Evolutionary conservation across 2,888 invertebrate genomes (phyloP), one percentile per base, ranked within the genome.

Genomic region (Nomada goodeniana): DNA sequence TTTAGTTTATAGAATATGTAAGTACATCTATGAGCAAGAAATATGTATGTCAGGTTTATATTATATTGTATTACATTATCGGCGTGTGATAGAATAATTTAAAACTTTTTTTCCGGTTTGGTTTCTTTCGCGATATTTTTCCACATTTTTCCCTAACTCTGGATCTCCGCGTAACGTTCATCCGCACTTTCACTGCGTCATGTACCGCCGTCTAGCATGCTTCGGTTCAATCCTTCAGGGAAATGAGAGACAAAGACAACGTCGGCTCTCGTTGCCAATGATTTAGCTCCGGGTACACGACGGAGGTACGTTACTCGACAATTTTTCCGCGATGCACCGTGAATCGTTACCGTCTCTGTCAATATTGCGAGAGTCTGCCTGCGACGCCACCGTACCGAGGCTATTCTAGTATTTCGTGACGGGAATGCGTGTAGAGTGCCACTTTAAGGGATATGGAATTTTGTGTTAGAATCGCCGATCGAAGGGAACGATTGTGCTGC

Each of bases 341-440:
- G 52, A 73, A 71, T 72, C 76, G 72, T 69, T 52, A 55, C 59
- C 61, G 23, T 26, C 20, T 13, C 72, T 86, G 84, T 70, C 86
- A 81, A 77, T 77, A 76, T 65, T 76, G 72, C 84, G 76, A 50
- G 59, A 65, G 42, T 59, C 84, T 86, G 86, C 72, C 79, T 29
- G 69, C 81, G 86, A 86, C 86, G 74, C 65, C 61, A 53, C 50
- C 73, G 76, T 73, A 78, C 71, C 81, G 18, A 18, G 18, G 50
- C 69, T n/a, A 50, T 63, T 80, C 59, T 55, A 20, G 7, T 53
- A 15, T 18, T 36, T 26, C 60, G 70, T 63, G 76, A 65, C 63
- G n/a, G 13, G 63, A 83, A 76, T 69, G 63, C 44, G 52, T 47
- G 9, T 5, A 1, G 7, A 53, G 36, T 18, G 53, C 23, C 44